phyloP scores from a whole-genome alignment of 1,140 invertebrate species.

The Macrotrachela quadricornifera region DNA sequence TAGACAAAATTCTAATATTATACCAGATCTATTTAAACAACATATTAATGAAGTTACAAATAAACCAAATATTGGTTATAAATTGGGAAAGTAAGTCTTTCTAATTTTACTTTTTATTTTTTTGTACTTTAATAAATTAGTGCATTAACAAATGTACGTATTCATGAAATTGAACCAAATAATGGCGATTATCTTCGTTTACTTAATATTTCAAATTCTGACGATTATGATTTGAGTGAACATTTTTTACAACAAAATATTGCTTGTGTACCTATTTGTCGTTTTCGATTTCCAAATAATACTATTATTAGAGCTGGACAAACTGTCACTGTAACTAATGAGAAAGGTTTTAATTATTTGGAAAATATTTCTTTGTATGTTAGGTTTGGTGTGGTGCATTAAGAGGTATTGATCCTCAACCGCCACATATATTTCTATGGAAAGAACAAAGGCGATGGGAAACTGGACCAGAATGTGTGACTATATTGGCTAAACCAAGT shows the following conservation, averaged over 20 bases:
- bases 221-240: conserved; percentile 25
- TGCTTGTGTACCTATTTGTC: conserved; percentile 24
- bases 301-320: conserved; percentile 18
- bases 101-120: too few species aligned
- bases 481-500: conserved; percentile 16
- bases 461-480: conserved; percentile 26
- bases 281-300: conserved; percentile 23
- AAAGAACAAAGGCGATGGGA: conserved; percentile 27
- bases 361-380: too few species aligned
- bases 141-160: too few species aligned
- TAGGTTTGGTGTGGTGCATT: too few species aligned
- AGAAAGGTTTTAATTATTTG: too few species aligned
- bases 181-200: conserved; percentile 7
- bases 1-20: too few species aligned
- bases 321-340: conserved; percentile 19
- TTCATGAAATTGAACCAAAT: too few species aligned
- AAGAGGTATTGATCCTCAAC: conserved; percentile 22
- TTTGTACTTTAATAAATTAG: too few species aligned
- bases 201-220: conserved; percentile 5
- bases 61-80: too few species aligned
- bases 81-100: too few species aligned
- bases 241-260: conserved; percentile 28
- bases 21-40: too few species aligned
- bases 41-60: too few species aligned
- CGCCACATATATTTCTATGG: conserved; percentile 25